Conservation (phyloP, 2,797 vertebrate genomes). For the Poeciliopsis infans region DNA sequence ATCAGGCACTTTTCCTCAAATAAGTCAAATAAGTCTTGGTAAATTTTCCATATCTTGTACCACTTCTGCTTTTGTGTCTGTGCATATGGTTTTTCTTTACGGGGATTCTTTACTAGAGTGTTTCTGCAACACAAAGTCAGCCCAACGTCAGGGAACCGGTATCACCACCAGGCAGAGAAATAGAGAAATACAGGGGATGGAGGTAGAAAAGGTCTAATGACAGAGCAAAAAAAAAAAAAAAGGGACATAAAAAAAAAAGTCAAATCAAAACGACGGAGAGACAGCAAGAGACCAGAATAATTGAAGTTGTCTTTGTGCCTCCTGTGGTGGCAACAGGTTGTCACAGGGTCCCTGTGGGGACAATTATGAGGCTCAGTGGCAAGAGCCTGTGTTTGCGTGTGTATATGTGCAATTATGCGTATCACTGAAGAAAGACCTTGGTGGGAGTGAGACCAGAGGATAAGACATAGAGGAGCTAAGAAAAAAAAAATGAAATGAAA, state of each 20-base stretch:
- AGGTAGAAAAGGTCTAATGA: constrained; percentile 36
- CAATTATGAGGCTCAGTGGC: constrained; percentile 68
- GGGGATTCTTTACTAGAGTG: constrained; percentile 29
- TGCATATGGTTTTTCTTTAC: constrained; percentile 14
- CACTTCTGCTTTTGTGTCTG: not conserved
- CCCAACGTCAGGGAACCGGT: constrained; percentile 38
- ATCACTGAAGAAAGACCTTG: constrained; percentile 39
- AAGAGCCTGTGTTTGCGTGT: constrained; percentile 38
- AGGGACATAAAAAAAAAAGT: constrained; percentile 45
- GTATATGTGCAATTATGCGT: constrained; percentile 26
- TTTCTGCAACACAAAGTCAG: constrained; percentile 37
- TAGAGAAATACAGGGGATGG: constrained; percentile 17
- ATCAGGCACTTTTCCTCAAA: not conserved
- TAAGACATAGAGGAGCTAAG: constrained; percentile 15
- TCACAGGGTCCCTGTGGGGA: constrained; percentile 67
- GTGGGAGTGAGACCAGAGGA: constrained; percentile 26
- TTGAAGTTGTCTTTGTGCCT: constrained; percentile 58
- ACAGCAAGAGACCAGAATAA: constrained; percentile 53
- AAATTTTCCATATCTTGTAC: not conserved
- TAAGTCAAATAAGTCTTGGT: constrained; percentile 1
- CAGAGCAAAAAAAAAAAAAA: constrained; percentile 50
- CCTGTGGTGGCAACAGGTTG: constrained; percentile 55
- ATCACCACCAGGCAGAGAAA: constrained; percentile 36
- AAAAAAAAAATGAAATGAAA: not conserved
- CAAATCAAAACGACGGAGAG: constrained; percentile 49